Conservation (phyloP, 2,113 vertebrate species). For the Aphyosemion australe region DNA sequence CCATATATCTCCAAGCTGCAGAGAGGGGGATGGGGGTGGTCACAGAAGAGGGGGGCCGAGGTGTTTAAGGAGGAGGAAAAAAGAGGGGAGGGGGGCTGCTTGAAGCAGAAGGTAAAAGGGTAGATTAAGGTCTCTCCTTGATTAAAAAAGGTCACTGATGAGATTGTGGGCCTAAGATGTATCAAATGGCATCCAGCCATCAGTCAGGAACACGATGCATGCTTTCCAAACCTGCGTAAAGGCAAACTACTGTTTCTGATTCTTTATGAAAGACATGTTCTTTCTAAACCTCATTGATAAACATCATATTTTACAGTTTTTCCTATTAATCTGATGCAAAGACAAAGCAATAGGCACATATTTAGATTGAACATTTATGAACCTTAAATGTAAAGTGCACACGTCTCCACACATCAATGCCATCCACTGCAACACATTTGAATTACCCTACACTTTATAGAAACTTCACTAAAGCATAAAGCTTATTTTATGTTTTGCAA, state of each 20-base stretch:
- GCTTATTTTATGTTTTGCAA: background rate
- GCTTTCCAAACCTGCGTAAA: constrained; percentile 13
- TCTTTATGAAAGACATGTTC: background rate
- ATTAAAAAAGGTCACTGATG: constrained; percentile 78
- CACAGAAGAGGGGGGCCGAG: constrained; percentile 30
- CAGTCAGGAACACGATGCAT: constrained; percentile 28
- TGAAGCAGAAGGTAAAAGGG: constrained; percentile 75
- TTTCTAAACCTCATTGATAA: background rate
- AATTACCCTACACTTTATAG: too few species aligned
- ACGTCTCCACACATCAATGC: too few species aligned
- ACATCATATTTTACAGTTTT: background rate
- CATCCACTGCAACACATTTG: too few species aligned
- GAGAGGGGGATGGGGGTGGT: constrained; percentile 47
- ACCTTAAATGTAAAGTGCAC: too few species aligned
- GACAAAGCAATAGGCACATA: background rate
- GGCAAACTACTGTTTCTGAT: constrained; percentile 13
- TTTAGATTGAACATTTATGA: too few species aligned
- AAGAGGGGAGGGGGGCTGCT: constrained; percentile 51
- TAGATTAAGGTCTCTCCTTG: constrained; percentile 74
- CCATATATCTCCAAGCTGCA: constrained; percentile 77
- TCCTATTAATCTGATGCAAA: constrained; percentile 1
- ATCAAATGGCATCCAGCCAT: constrained; percentile 57
- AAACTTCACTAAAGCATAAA: too few species aligned
- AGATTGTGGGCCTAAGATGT: constrained; percentile 57
- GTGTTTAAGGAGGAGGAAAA: constrained; percentile 44